Percentiles rank a stretch among this genome's conserved stretches.
Evolutionary conservation across 2,888 invertebrate species (phyloP).

Genomic region (Tetheella fluctuosa): DNA sequence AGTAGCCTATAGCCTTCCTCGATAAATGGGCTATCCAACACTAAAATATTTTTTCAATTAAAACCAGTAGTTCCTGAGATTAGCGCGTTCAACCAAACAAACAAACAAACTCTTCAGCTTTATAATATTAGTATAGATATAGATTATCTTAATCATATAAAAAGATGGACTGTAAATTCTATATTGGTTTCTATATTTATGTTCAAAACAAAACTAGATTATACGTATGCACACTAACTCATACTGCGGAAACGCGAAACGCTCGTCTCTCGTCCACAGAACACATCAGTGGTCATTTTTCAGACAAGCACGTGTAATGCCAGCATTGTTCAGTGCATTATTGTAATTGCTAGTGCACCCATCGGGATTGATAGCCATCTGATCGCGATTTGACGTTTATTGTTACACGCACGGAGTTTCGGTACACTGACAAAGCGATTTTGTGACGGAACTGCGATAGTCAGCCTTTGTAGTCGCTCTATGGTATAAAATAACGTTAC

Average conservation of each 20-base stretch:
- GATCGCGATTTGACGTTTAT: slow-evolving; percentile 7
- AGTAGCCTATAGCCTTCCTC: too few relatives aligned
- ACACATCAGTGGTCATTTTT: not conserved
- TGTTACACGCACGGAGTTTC: slow-evolving; percentile 14
- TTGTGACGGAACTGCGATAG: not conserved
- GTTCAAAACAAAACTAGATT: too few relatives aligned
- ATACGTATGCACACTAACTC: not conserved
- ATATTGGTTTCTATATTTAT: not conserved
- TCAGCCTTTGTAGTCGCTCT: not conserved
- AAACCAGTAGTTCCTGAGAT: too few relatives aligned
- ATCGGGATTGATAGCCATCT: slow-evolving; percentile 41
- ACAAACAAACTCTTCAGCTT: too few relatives aligned
- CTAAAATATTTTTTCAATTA: too few relatives aligned
- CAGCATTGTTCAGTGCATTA: slow-evolving; percentile 54
- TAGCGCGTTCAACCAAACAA: too few relatives aligned
- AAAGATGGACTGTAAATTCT: not conserved
- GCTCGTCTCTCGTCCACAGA: not conserved
- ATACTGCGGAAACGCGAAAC: not conserved
- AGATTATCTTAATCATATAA: too few relatives aligned
- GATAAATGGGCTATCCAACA: too few relatives aligned
- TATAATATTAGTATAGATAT: too few relatives aligned
- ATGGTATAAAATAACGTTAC: not conserved
- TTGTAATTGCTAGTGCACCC: slow-evolving; percentile 61
- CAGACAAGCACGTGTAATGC: not conserved
- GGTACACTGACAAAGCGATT: not conserved